Base-by-base conservation (phyloP, 2,888 invertebrate species). In the Tupiocoris notatus region DNA sequence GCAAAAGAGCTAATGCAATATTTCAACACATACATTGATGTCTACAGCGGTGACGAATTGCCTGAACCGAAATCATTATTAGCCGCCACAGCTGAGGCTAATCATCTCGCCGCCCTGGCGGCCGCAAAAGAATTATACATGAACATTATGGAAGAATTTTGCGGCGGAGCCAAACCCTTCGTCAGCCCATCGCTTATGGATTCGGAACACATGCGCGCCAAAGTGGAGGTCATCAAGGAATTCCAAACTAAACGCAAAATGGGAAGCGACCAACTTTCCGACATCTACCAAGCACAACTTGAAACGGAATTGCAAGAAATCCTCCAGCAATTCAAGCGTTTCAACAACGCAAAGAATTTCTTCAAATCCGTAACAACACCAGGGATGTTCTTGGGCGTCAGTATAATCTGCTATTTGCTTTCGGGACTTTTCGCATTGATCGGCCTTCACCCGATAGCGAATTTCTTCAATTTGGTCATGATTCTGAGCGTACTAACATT, bases 11-110 rank as follows among this genome's bases (percentile, higher is more conserved):
- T 99, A 81, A 87, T 98, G 82, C 96, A 97, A 86, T 99, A 98
- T 87, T 98, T 98, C 87, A 95, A 95, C 85, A 93, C 95, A 22
- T 99, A 99, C 84, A 95, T 98, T 86, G 92, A 92, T 85, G 96
- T 98, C 81, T 99, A 97, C 86, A 93, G 94, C 85, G 97, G 97
- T 23, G 96, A 97, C 83, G 96, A 97, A 83, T 87, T 99, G 81
- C 98, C 98, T 0, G 98, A 98, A 85, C 98, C 98, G 1, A 99
- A 98, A 86, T 95, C 96, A 80, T 98, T 99, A 96, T 88, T 98
- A 77, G 93, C 95, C 92, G 98, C 99, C 58, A 99, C 99, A 39
- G 98, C 98, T 0, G 98, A 99, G 86, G 99, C 98, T 0, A 99
- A 99, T 85, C 99, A 99, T 86, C 86, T 99, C 80, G 92, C 97